Base-by-base conservation (phyloP, 2,113 vertebrate genomes). In the Chitala chitala region DNA sequence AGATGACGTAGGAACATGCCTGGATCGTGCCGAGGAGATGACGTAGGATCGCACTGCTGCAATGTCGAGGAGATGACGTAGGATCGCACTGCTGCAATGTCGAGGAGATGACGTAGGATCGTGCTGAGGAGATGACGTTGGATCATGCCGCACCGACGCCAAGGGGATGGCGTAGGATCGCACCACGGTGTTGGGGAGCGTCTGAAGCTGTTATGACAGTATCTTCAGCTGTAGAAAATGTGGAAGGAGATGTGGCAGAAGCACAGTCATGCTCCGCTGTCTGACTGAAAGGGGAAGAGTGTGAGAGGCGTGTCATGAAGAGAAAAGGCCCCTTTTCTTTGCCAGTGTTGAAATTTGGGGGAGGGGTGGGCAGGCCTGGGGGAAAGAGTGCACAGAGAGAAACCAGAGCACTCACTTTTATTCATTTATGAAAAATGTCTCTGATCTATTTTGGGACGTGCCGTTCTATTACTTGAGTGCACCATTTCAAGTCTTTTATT, bases 371-470 rank as follows among this genome's bases (percentile, higher is more conserved):
- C 36, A 26, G 31, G 31, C 31, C 40, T 66, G 36, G 24, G 4
- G n/a, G 20, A 26, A 42, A 12, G 22, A 13, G 12, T 26, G 42
- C 48, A 10, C 48, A 51, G 48, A 51, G 48, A 51, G 2, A 8
- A 51, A 8, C 12, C 12, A 31, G 42, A 48, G 42, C 40, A 29
- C 12, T 6, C 48, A 51, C 48, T 46, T 68, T 48, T 55, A 46
- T 68, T 68, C 64, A 48, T 48, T 68, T 68, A 7, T 42, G 20
- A 33, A 15, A 68, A 68, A 46, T 66, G 64, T 42, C 22, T 46
- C 22, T 15, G 40, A 68, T 68, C 42, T 68, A 68, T 68, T 68
- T 48, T 68, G 15, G 9, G 64, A 44, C 13, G 13, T 15, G 29
- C 42, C 5, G 7, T 68, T 68, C 24, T 68, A 38, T 63, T 29